Evolutionary conservation across 2,888 invertebrate species (phyloP).

Genomic region (Nycteola revayana): DNA sequence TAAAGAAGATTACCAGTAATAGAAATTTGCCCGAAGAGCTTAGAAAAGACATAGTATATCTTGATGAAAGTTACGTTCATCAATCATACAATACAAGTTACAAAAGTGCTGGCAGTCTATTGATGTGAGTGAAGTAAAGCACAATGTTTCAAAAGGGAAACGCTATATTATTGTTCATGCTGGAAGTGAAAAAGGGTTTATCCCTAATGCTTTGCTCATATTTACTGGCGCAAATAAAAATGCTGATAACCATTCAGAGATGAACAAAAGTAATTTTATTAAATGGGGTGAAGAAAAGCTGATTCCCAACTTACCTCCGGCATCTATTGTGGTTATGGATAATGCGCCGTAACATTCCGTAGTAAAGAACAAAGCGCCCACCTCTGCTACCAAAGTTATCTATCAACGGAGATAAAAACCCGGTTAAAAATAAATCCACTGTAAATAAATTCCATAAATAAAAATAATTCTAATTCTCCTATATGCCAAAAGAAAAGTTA

Average conservation of each 20-base stretch:
- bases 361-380: not conserved
- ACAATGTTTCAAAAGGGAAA: constrained; percentile 29
- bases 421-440: too few relatives aligned
- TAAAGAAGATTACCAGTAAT: not conserved
- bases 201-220: constrained; percentile 18
- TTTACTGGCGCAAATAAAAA: constrained; percentile 23
- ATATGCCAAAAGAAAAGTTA: too few relatives aligned
- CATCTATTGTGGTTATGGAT: constrained; percentile 13
- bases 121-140: constrained; percentile 18
- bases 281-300: constrained; percentile 18
- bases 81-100: constrained; percentile 26
- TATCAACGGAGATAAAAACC: too few relatives aligned
- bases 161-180: constrained; percentile 32
- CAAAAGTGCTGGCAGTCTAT: constrained; percentile 30
- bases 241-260: constrained; percentile 28
- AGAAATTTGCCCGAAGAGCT: too few relatives aligned
- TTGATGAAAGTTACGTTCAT: constrained; percentile 29
- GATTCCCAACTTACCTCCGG: constrained; percentile 13
- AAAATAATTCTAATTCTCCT: too few relatives aligned
- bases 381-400: not conserved
- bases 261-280: constrained; percentile 20
- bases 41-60: constrained; percentile 13
- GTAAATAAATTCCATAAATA: too few relatives aligned
- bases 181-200: constrained; percentile 22
- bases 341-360: constrained; percentile 15